A percentile compares a stretch with the other conserved stretches of the same genome.
These are phyloP conservation scores for Anoplophora glabripennis DNA, from an alignment of 1,140 invertebrate species.

Conservation along the genomic window DNA sequence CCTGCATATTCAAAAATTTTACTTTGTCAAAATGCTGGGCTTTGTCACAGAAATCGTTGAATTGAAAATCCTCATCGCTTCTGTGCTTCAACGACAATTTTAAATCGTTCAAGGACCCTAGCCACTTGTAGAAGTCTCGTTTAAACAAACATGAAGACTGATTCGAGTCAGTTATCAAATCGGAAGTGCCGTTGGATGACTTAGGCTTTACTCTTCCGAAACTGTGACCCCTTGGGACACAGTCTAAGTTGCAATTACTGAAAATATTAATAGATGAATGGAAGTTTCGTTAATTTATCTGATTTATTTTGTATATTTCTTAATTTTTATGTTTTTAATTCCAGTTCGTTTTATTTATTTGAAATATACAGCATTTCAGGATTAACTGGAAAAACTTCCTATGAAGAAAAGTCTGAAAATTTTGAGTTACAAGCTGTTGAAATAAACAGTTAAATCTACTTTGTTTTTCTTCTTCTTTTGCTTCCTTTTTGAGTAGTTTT, in stretches of 20 bases:
- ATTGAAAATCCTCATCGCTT: conserved; percentile 45
- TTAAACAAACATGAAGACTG: conserved; percentile 37
- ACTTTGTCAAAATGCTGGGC: conserved; percentile 50
- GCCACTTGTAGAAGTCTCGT: conserved; percentile 41
- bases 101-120: conserved; percentile 50
- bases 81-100: conserved; percentile 47
- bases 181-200: conserved; percentile 48
- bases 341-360: no score
- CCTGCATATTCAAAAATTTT: not conserved
- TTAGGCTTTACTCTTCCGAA: conserved; percentile 51
- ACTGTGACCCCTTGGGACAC: conserved; percentile 48
- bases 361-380: no score
- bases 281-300: no score
- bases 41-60: conserved; percentile 47
- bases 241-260: conserved; percentile 49
- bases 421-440: no score
- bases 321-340: no score
- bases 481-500: no score
- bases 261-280: no score
- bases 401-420: no score
- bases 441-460: no score
- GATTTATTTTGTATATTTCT: no score
- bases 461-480: no score
- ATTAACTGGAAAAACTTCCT: no score
- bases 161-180: conserved; percentile 46